A percentile compares a stretch with the other conserved stretches of the same genome.
Conservation (phyloP, 2,113 vertebrate genomes). For the Sinocyclocheilus anophthalmus region DNA sequence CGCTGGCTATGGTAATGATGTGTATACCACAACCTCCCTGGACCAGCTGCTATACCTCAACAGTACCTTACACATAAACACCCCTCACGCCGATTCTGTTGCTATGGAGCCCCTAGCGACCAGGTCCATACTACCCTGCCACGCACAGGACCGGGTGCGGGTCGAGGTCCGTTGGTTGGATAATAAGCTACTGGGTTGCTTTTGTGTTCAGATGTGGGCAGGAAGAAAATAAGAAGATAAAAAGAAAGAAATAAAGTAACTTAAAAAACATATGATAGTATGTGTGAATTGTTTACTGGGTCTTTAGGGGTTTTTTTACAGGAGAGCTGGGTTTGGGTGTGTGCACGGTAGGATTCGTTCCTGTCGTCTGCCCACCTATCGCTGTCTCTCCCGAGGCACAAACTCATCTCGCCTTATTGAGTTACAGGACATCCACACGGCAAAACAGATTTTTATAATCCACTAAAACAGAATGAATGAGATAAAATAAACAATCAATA, state of each 20-base stretch:
- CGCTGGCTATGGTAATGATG: conserved; percentile 64
- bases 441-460: conserved; percentile 28
- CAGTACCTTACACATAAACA: no score
- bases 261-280: background rate
- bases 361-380: conserved; percentile 3
- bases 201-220: conserved; percentile 23
- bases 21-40: no score
- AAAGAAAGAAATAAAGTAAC: conserved; percentile 26
- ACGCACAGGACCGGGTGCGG: no score
- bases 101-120: conserved; percentile 75
- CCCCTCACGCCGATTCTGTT: conserved; percentile 69
- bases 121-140: no score
- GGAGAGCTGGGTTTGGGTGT: background rate
- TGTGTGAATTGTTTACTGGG: background rate
- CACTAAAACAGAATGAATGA: background rate
- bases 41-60: no score
- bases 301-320: no score
- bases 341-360: background rate
- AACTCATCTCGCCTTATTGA: conserved; percentile 26
- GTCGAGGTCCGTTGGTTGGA: no score
- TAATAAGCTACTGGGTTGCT: conserved; percentile 43
- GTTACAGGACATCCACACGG: conserved; percentile 8
- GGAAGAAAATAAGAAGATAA: background rate
- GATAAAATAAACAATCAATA: conserved; percentile 23
- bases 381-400: conserved; percentile 3